Evolutionary conservation across 1,140 invertebrate species (phyloP).

Genomic region (Drosophila mayri): DNA sequence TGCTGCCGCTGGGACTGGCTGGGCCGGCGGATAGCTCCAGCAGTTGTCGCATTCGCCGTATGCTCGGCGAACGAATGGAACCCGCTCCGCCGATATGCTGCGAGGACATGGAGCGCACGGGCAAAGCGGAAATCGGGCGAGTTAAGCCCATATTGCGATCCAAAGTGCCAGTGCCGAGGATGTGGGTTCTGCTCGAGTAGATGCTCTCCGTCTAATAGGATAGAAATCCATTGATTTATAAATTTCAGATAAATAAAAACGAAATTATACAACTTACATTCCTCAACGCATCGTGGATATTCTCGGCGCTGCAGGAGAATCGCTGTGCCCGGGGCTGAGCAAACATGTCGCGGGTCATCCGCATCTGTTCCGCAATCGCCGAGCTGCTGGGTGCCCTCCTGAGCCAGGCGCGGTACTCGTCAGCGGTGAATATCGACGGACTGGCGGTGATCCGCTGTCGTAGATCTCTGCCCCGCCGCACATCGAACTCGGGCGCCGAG

Average conservation of each 20-base stretch:
- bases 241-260: background rate
- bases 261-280: slow-evolving; percentile 87
- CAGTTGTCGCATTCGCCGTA: slow-evolving; percentile 91
- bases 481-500: slow-evolving; percentile 92
- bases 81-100: slow-evolving; percentile 87
- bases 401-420: slow-evolving; percentile 96
- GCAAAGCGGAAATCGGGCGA: slow-evolving; percentile 85
- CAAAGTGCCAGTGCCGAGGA: slow-evolving; percentile 86
- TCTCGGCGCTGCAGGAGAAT: slow-evolving; percentile 95
- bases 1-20: slow-evolving; percentile 85
- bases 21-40: slow-evolving; percentile 89
- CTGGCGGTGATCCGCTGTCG: slow-evolving; percentile 77
- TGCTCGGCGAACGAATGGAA: slow-evolving; percentile 88
- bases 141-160: slow-evolving; percentile 86
- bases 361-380: slow-evolving; percentile 95
- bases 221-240: background rate
- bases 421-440: slow-evolving; percentile 92
- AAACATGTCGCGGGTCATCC: slow-evolving; percentile 89
- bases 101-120: slow-evolving; percentile 88
- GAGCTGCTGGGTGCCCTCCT: slow-evolving; percentile 95
- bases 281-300: slow-evolving; percentile 92
- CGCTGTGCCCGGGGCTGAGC: slow-evolving; percentile 89
- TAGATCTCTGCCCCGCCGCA: slow-evolving; percentile 87
- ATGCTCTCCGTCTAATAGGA: slow-evolving; percentile 87
- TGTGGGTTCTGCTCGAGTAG: slow-evolving; percentile 86